Evolutionary conservation across 1,140 invertebrate genomes (phyloP).

Genomic region (Chelonus insularis): DNA sequence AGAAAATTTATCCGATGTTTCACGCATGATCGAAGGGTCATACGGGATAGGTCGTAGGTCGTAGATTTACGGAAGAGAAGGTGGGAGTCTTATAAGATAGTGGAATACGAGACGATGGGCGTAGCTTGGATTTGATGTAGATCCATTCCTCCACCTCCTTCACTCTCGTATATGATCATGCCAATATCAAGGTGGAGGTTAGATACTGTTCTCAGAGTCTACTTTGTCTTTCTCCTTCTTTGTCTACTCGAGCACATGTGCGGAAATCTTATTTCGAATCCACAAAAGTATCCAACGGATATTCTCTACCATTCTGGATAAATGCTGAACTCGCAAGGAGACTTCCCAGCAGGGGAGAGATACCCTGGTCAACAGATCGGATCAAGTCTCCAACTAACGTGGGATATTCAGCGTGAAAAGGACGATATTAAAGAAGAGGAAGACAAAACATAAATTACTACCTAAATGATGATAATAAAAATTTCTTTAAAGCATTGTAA

Average conservation of each 20-base stretch:
- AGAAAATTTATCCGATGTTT: too few species aligned
- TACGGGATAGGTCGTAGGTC: conserved; percentile 24
- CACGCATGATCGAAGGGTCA: too few species aligned
- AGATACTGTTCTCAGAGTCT: conserved; percentile 5
- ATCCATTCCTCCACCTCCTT: conserved; percentile 45
- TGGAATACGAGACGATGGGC: conserved; percentile 40
- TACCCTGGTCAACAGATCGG: conserved; percentile 7
- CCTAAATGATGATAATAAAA: too few species aligned
- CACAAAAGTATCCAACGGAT: conserved; percentile 8
- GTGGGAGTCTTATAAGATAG: conserved; percentile 27
- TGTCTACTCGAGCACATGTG: conserved; percentile 33
- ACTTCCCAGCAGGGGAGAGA: conserved; percentile 26
- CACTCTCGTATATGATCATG: conserved; percentile 21
- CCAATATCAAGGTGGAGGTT: conserved; percentile 12
- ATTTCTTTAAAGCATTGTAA: too few species aligned
- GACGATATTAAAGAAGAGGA: too few species aligned
- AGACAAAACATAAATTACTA: too few species aligned
- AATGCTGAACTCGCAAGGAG: not conserved
- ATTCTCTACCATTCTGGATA: conserved; percentile 14
- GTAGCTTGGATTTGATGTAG: conserved; percentile 50
- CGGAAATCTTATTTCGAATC: conserved; percentile 33
- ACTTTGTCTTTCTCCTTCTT: conserved; percentile 20
- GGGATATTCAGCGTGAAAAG: not conserved
- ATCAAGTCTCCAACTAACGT: not conserved
- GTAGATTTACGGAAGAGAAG: conserved; percentile 14